Evolutionary conservation across 2,113 vertebrate genomes (phyloP), one percentile per base, ranked within the genome.

Genomic region (Cranoglanis bouderius): DNA sequence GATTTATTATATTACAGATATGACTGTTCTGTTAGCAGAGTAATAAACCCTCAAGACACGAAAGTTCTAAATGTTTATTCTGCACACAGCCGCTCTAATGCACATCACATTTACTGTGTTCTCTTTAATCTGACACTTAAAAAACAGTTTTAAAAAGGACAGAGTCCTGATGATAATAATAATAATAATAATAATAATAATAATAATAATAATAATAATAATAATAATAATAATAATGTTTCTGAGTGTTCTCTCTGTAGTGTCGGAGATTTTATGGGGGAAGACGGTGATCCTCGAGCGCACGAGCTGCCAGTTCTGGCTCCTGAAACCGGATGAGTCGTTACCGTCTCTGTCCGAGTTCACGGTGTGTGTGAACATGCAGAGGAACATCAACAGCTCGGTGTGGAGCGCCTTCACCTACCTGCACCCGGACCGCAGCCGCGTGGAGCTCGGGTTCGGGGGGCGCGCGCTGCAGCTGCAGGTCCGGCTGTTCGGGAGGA

Each of bases 381-480:
- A 92, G 77, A 88, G 86, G 6, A 67, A 92, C 35, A 91, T 93
- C 89, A 92, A 72, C 0, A 26, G 90, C 63, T 88, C 78, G 1
- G 63, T 83, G 0, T 97, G 96, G 96, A 94, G 94, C 0, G 96
- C 93, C 0, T 98, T 98, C 90, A 96, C 95, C 72, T 99, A 97
- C 87, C 85, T 90, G 43, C 86, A 92, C 40, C 91, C 94, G 19
- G 72, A 65, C 8, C 8, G 3, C 0, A 89, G 61, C 43, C 43
- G 85, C 5, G n/a, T 84, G 38, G 94, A 97, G 46, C 93, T 98
- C 29, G 95, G 95, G 2, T 91, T 98, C 43, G 94, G 82, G 0
- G 93, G 94, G 49, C 82, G 91, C 12, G 26, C 49, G 32, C 84
- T 85, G 0, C 57, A 32, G 1, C 88, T 97, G 38, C 91, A 93